Base-by-base conservation (phyloP, 1,140 invertebrate genomes). In the Nephotettix cincticeps region DNA sequence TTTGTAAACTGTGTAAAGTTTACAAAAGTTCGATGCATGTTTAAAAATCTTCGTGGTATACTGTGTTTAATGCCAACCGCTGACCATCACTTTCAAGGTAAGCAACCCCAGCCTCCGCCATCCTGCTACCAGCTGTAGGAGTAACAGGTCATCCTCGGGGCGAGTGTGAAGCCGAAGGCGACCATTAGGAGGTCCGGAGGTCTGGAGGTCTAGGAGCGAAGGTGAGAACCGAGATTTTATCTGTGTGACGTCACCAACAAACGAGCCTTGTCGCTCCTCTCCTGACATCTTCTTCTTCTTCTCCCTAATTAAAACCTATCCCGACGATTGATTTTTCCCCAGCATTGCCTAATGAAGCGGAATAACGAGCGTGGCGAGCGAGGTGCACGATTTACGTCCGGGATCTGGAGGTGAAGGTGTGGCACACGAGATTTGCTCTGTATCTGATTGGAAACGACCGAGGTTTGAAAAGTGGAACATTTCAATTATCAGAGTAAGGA, bases 221-320 rank as follows among this genome's bases (percentile, higher is more conserved):
- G 64, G 64, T 67, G 64, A 32, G 63, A 43, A 17, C 64, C n/a
- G 27, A 9, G 64, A 67, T 67, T n/a, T 27, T 67, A 67, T 67
- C 64, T 43, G 32, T 40, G 40, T 43, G 56, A 61, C 56, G 21
- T 25, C 56, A 40, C 28, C 64, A 67, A 67, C 64, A 67, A 67
- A 67, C 64, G 64, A 67, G 27, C 64, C 64, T 32, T 67, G 64
- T 67, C 64, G 27, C 61, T 28, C 19, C 19, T 19, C 64, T n/a
- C 32, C 64, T 67, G 64, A 67, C 40, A 29, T 67, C 64, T 67
- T 67, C 64, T 67, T 67, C 40, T 29, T 29, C 40, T 29, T 67
- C 27, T 21, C 11, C 47, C 56, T 61, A 61, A 61, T 61, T 61
- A 61, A 61, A 61, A 61, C 23, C 56, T 29, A 61, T 61, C 56